Base-by-base conservation (phyloP, 2,797 vertebrate genomes). In the Danio choprae region DNA sequence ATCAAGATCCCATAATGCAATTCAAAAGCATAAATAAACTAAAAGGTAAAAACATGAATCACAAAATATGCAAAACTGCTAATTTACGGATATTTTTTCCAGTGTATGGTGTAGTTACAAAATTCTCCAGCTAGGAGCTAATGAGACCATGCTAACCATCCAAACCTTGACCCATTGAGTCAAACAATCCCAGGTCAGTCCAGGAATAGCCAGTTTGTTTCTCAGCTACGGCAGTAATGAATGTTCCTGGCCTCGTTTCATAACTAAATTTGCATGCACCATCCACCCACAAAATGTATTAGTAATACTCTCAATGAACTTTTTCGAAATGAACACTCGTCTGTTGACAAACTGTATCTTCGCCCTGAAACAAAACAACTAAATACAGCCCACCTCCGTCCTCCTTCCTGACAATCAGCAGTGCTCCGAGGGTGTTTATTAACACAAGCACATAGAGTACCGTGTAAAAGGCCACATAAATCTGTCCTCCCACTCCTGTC, bases 361-460 rank as follows among this genome's bases (percentile, higher is more conserved):
- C 10, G 46, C 29, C 46, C 2, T 40, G 29, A 6, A 63, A 63
- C 29, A 63, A 74, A 74, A 63, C 56, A 69, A 51, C 74, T 58
- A 58, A 73, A 72, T 38, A 50, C 75, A 20, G 50, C n/a, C 48
- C 48, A 82, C 81, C 38, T 65, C 22, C 12, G 13, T 80, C 22
- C 40, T 51, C 40, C 43, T 64, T 59, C 40, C 73, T 73, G 65
- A 51, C 73, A 74, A 63, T 62, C 40, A 56, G 41, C 68, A 72
- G 16, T 78, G 78, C 74, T 68, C 76, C n/a, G 1, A 67, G 81
- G 58, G 58, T 70, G 73, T 81, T 85, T 85, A 82, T 85, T 74
- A 81, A 75, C 74, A 83, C 68, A 69, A 68, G 64, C 64, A 82
- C 81, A 83, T 51, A 77, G 41, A 75, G 50, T 18, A 62, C 53